Conservation (phyloP, 2,888 invertebrate genomes). For the Villa cingulata region DNA sequence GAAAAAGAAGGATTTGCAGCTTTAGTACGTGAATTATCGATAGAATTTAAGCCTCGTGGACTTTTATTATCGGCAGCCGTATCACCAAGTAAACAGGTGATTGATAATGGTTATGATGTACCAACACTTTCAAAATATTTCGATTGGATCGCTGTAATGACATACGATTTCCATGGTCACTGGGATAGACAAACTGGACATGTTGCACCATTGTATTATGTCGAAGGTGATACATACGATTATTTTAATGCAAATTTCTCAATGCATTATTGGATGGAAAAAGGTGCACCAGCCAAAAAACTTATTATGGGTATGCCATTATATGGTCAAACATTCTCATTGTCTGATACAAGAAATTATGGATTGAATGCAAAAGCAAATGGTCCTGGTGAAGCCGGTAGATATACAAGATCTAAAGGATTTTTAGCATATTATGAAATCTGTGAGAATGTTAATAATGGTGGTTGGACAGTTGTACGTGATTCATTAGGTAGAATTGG, state of each 20-base stretch:
- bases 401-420: slow-evolving; percentile 54
- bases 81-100: slow-evolving; percentile 56
- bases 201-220: slow-evolving; percentile 55
- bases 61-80: slow-evolving; percentile 57
- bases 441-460: slow-evolving; percentile 44
- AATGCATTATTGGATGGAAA: slow-evolving; percentile 56
- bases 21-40: slow-evolving; percentile 51
- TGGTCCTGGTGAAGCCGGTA: slow-evolving; percentile 57
- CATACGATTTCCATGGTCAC: slow-evolving; percentile 68
- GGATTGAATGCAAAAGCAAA: slow-evolving; percentile 45
- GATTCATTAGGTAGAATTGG: slow-evolving; percentile 50
- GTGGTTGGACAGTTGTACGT: slow-evolving; percentile 48
- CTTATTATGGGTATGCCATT: slow-evolving; percentile 62
- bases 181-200: slow-evolving; percentile 62
- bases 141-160: slow-evolving; percentile 71
- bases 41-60: slow-evolving; percentile 45
- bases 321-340: slow-evolving; percentile 62
- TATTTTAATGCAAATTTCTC: slow-evolving; percentile 60
- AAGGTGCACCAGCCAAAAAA: slow-evolving; percentile 50
- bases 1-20: slow-evolving; percentile 55
- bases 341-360: slow-evolving; percentile 39
- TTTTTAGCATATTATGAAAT: slow-evolving; percentile 69
- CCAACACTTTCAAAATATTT: slow-evolving; percentile 48
- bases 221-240: slow-evolving; percentile 47
- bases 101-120: slow-evolving; percentile 60